A percentile compares a stretch with the other conserved stretches of the same genome.
Evolutionary conservation across 2,113 vertebrate species (phyloP).

Genomic region (Atrichornis clamosus): DNA sequence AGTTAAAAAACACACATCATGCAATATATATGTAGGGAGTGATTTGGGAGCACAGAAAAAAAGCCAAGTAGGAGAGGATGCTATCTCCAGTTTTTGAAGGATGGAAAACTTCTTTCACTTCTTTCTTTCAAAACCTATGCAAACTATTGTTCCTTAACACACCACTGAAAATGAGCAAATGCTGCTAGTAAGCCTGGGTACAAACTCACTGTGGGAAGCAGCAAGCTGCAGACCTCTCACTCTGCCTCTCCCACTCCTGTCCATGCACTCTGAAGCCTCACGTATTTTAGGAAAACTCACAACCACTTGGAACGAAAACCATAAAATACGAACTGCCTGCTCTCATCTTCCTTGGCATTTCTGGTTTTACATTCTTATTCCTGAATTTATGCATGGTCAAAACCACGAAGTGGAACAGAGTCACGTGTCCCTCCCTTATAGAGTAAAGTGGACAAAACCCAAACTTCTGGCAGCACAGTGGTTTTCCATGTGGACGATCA

Average conservation of each 20-base stretch:
- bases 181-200: not conserved
- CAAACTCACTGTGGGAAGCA: not conserved
- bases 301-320: not conserved
- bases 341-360: not conserved
- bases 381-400: not conserved
- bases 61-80: not conserved
- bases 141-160: not conserved
- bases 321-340: not conserved
- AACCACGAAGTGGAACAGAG: not conserved
- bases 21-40: not conserved
- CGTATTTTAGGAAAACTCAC: not conserved
- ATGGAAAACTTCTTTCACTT: not conserved
- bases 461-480: not conserved
- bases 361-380: not conserved
- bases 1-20: rapidly evolving
- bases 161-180: not conserved
- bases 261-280: not conserved
- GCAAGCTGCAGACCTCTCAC: not conserved
- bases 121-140: not conserved
- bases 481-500: not conserved
- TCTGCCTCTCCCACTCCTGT: not conserved
- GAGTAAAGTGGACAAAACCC: rapidly evolving
- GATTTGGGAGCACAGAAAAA: not conserved
- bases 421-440: rapidly evolving
- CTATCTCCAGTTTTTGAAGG: not conserved